Base-by-base conservation (phyloP, 2,113 vertebrate genomes). In the Lutjanus erythropterus region DNA sequence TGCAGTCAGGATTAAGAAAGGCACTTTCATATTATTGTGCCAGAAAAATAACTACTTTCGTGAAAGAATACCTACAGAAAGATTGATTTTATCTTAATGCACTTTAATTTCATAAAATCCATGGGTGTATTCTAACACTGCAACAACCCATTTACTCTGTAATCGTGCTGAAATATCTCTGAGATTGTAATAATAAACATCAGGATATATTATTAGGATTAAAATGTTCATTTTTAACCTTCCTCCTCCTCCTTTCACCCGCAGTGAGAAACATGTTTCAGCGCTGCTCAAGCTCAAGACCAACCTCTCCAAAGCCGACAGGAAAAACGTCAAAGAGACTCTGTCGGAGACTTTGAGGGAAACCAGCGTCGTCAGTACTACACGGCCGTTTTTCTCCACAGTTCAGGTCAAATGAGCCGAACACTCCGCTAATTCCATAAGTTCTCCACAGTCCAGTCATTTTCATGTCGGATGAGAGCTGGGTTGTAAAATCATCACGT, bases 201-300 rank as follows among this genome's bases (percentile, higher is more conserved):
- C 6, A 37, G 3, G 9, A 37, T n/a, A 49, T 10, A 49, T n/a
- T 21, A 6, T 21, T 46, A 9, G 31, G 16, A 46, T 29, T 3
- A n/a, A 52, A 74, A 60, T 35, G 12, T 9, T 29, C 6, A 41
- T 74, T 29, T 29, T 14, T 3, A 25, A 41, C 21, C 18, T 19
- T 37, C 29, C 0, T 1, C 37, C 35, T n/a, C 18, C 29, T 59
- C 25, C 16, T 61, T 79, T 49, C 23, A 0, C 58, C 58, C 25
- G n/a, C 95, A 99, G 98, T 89, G 94, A 96, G 71, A 93, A 76
- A 42, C 97, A 98, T 5, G 81, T 99, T 39, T 92, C 90, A 0
- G 94, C 96, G 0, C 95, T 98, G 87, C 93, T 99, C 70, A 85
- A 96, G 86, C 96, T 99, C 80, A 99, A 98, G 89, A 87, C 89